These are phyloP conservation scores for Ganaspis brasiliensis DNA, from an alignment of 2,888 invertebrate species.

Conservation along the genomic window DNA sequence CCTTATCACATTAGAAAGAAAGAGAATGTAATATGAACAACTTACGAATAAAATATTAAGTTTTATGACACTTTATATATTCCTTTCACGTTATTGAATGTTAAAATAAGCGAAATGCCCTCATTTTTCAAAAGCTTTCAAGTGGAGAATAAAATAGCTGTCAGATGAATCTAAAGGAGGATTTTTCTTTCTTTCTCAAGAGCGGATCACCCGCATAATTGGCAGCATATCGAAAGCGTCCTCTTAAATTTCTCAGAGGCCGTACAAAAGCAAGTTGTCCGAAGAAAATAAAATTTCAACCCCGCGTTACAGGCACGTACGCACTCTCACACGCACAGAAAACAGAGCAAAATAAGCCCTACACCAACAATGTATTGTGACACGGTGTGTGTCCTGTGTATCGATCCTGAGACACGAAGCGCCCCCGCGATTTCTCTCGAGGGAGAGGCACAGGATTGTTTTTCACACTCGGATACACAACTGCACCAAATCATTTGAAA, in stretches of 20 bases:
- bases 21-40: no score
- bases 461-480: background rate
- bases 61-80: no score
- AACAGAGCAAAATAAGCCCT: conserved; percentile 33
- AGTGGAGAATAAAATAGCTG: conserved; percentile 1
- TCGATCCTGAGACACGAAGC: conserved; percentile 37
- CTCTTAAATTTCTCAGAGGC: conserved; percentile 29
- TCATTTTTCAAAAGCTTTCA: background rate
- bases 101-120: background rate
- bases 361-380: conserved; percentile 16
- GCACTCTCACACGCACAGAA: conserved; percentile 26
- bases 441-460: conserved; percentile 39
- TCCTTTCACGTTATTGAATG: no score
- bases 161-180: background rate
- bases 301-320: conserved; percentile 12
- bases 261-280: conserved; percentile 17
- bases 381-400: conserved; percentile 40
- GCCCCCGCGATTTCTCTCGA: conserved; percentile 33
- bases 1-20: no score
- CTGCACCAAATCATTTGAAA: background rate
- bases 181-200: conserved; percentile 12
- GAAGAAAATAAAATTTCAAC: conserved; percentile 39
- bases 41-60: no score
- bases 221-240: conserved; percentile 6
- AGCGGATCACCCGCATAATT: conserved; percentile 26